Percentiles rank a stretch among this genome's conserved stretches.
These are phyloP conservation scores for Parapsyche elsis DNA, from an alignment of 1,140 invertebrate genomes.

Conservation along the genomic window DNA sequence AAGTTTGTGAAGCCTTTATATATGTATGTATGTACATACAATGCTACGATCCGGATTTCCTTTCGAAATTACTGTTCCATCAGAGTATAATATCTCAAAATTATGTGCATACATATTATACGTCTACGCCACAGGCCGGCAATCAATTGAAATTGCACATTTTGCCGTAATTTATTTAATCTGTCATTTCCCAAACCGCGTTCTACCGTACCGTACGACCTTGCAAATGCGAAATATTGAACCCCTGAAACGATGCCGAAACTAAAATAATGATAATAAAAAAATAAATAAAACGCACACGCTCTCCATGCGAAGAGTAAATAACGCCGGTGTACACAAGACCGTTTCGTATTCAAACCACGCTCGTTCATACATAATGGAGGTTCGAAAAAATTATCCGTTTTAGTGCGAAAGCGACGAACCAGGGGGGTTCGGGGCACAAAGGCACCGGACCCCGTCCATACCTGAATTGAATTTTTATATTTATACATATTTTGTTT, in stretches of 20 bases:
- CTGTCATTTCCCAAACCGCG: too few relatives aligned
- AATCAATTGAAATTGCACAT: too few relatives aligned
- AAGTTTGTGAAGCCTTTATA: too few relatives aligned
- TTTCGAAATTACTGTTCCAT: too few relatives aligned
- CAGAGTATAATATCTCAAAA: too few relatives aligned
- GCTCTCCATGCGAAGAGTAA: conserved; percentile 13
- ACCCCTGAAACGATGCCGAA: background rate
- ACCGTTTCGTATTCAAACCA: conserved; percentile 23
- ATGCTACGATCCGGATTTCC: too few relatives aligned
- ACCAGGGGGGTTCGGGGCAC: background rate
- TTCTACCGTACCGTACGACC: background rate
- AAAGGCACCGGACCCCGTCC: background rate
- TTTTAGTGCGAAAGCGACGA: background rate
- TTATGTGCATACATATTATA: too few relatives aligned
- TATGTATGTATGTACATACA: too few relatives aligned
- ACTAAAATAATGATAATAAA: background rate
- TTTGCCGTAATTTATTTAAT: too few relatives aligned
- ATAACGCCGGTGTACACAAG: background rate
- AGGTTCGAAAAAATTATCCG: conserved; percentile 22
- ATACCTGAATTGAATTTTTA: conserved; percentile 34
- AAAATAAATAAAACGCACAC: background rate
- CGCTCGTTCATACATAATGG: conserved; percentile 19
- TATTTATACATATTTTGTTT: conserved; percentile 6
- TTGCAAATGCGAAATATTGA: background rate
- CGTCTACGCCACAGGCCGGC: too few relatives aligned